Conservation (phyloP, 2,113 vertebrate species). For the Carollia perspicillata region DNA sequence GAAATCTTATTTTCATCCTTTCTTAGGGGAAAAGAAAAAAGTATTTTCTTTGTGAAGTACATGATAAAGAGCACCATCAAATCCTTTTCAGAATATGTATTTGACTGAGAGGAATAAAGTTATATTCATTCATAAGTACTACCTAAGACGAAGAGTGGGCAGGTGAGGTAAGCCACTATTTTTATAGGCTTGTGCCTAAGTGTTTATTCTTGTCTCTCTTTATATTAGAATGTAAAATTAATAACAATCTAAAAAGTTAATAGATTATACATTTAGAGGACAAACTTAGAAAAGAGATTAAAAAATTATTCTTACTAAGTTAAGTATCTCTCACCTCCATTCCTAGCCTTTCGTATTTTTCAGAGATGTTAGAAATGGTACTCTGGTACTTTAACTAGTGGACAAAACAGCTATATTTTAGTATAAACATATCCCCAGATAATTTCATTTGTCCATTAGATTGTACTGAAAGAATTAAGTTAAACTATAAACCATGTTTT, state of each 20-base stretch:
- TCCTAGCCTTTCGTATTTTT: background rate
- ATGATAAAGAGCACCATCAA: conserved; percentile 12
- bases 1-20: conserved; percentile 24
- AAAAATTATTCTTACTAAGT: background rate
- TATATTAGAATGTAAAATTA: conserved; percentile 33
- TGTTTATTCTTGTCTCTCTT: background rate
- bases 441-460: conserved; percentile 15
- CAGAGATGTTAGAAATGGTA: background rate
- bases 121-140: background rate
- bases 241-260: background rate
- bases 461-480: conserved; percentile 1
- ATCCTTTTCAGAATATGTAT: conserved; percentile 8
- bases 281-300: background rate
- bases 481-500: background rate
- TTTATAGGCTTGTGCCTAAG: background rate
- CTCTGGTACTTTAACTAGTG: background rate
- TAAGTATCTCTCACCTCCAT: background rate
- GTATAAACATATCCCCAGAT: background rate
- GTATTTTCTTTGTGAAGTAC: background rate
- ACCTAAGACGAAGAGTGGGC: background rate
- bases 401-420: background rate
- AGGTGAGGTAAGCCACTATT: background rate
- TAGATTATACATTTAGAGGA: background rate
- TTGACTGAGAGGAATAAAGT: background rate
- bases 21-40: background rate